These are phyloP conservation scores for Asteroscopus sphinx DNA, from an alignment of 2,888 invertebrate species.

Conservation along the genomic window DNA sequence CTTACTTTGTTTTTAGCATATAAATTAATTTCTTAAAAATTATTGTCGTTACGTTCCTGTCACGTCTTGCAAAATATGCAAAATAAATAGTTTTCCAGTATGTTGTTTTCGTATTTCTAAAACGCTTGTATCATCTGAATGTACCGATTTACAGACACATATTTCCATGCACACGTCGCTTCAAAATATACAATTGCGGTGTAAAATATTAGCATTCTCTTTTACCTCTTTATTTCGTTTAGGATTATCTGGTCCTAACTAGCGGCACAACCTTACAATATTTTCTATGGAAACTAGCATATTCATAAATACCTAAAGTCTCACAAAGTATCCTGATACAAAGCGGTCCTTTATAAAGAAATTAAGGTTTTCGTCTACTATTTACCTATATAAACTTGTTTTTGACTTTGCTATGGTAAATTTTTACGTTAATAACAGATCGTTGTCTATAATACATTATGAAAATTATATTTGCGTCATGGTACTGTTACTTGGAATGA, in stretches of 20 bases:
- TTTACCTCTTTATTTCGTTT: constrained; percentile 24
- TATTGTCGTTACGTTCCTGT: too few species aligned
- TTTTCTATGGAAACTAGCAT: constrained; percentile 49
- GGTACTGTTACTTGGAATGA: constrained; percentile 33
- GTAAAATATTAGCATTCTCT: constrained; percentile 18
- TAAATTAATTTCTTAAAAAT: too few species aligned
- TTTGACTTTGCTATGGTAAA: constrained; percentile 5
- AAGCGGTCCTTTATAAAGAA: constrained; percentile 38
- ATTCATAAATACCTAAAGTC: constrained; percentile 50
- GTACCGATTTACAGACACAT: too few species aligned
- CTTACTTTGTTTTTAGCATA: too few species aligned
- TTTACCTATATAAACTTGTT: constrained; percentile 8
- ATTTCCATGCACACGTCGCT: too few species aligned
- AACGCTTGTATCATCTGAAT: too few species aligned
- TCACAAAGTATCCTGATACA: constrained; percentile 42
- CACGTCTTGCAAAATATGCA: too few species aligned
- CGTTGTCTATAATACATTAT: constrained; percentile 1
- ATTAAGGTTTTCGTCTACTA: constrained; percentile 45
- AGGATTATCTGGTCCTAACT: constrained; percentile 39
- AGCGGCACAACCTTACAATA: constrained; percentile 35
- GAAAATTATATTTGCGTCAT: constrained; percentile 23
- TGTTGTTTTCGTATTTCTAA: too few species aligned
- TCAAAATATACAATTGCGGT: constrained; percentile 4
- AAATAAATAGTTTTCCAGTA: too few species aligned
- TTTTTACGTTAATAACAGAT: constrained; percentile 5